Conservation (phyloP, 2,797 vertebrate species). For the Psittacula derbiana region DNA sequence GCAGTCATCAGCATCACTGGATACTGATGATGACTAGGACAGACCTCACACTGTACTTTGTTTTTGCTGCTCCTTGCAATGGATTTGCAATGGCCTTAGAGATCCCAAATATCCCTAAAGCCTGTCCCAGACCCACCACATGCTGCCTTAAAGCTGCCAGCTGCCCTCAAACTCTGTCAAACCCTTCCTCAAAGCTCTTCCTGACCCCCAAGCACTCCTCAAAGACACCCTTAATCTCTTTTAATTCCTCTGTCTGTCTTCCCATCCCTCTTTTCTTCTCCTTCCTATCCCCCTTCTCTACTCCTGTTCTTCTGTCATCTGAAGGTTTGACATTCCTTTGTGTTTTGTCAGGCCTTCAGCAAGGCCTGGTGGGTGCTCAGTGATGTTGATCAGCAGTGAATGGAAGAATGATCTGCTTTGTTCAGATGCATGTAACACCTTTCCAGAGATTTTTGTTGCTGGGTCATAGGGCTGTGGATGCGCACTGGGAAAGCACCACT, state of each 20-base stretch:
- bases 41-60: accelerated
- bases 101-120: not conserved
- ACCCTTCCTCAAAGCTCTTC: not conserved
- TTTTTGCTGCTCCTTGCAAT: not conserved
- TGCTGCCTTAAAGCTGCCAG: not conserved
- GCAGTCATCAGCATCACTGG: not conserved
- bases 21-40: not conserved
- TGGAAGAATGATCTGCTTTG: not conserved
- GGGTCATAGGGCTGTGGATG: not conserved
- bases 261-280: not conserved
- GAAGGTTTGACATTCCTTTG: not conserved
- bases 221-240: not conserved
- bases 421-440: not conserved
- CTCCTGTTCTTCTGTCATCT: not conserved
- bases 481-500: not conserved
- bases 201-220: not conserved
- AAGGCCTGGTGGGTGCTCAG: not conserved
- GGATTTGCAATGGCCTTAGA: not conserved
- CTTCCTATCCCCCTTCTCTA: not conserved
- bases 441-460: not conserved
- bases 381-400: not conserved
- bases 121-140: not conserved
- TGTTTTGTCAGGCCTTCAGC: not conserved
- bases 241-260: no score
- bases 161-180: not conserved